Conservation (phyloP, 2,888 invertebrate species). For the Tachina lurida region DNA sequence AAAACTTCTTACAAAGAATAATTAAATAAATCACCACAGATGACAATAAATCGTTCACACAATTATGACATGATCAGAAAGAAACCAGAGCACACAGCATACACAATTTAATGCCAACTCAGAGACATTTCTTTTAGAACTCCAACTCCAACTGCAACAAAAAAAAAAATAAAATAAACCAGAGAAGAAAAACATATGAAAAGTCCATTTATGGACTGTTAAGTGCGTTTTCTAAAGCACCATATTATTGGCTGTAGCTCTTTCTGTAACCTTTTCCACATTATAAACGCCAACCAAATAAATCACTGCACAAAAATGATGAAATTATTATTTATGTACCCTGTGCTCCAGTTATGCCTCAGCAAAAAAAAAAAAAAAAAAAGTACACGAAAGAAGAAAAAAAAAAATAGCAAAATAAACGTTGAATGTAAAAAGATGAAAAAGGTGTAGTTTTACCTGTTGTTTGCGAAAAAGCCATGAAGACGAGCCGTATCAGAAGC, state of each 20-base stretch:
- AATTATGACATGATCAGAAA: constrained; percentile 77
- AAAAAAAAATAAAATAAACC: not conserved
- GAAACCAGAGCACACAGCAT: constrained; percentile 59
- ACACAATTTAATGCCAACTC: constrained; percentile 47
- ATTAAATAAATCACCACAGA: constrained; percentile 76
- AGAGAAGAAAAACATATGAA: constrained; percentile 37
- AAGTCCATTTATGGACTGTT: constrained; percentile 66
- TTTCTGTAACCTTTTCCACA: constrained; percentile 47
- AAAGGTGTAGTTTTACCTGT: constrained; percentile 61
- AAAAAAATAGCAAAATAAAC: constrained; percentile 16
- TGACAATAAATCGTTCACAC: constrained; percentile 81
- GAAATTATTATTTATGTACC: constrained; percentile 77
- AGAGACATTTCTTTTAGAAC: constrained; percentile 57
- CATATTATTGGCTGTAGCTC: constrained; percentile 54
- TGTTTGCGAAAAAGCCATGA: constrained; percentile 46
- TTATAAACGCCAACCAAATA: constrained; percentile 77
- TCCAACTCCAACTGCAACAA: constrained; percentile 1
- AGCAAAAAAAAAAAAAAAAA: constrained; percentile 8
- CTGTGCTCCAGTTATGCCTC: constrained; percentile 77
- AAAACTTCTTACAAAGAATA: constrained; percentile 61
- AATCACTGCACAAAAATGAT: constrained; percentile 81
- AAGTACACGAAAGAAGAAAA: constrained; percentile 1
- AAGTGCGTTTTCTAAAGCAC: constrained; percentile 66
- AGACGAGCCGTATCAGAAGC: constrained; percentile 19
- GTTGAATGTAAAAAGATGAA: constrained; percentile 33